A percentile compares a stretch with the other conserved stretches of the same genome.
Conservation (phyloP, 2,888 invertebrate species). For the Hipparchia semele region DNA sequence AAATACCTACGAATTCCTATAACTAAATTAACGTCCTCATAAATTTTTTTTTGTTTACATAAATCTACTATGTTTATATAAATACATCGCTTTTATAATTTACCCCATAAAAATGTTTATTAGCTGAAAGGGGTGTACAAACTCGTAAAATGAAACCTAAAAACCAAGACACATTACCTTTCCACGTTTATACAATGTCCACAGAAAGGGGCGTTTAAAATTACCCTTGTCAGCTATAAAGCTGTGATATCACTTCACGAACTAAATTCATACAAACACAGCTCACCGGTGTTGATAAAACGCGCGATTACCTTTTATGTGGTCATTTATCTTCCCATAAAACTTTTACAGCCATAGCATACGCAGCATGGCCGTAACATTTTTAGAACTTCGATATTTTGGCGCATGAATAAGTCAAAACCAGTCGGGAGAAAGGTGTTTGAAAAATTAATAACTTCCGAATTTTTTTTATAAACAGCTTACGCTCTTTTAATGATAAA, state of each 20-base stretch:
- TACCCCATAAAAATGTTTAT: not conserved
- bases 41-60: no score
- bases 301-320: conserved; percentile 24
- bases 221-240: conserved; percentile 4
- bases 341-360: conserved; percentile 17
- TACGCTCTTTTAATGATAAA: not conserved
- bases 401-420: conserved; percentile 31
- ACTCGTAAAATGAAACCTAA: not conserved
- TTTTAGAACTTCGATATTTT: conserved; percentile 16
- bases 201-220: not conserved
- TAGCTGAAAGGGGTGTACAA: not conserved
- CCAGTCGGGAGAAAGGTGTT: conserved; percentile 1
- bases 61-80: no score
- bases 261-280: conserved; percentile 11
- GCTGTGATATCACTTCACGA: conserved; percentile 14
- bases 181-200: not conserved
- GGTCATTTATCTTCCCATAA: conserved; percentile 25
- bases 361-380: not conserved
- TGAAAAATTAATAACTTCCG: conserved; percentile 34
- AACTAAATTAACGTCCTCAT: no score
- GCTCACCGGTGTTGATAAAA: conserved; percentile 16
- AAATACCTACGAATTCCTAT: no score
- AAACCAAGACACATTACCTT: conserved; percentile 3
- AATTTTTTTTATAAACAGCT: conserved; percentile 18
- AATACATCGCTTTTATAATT: no score